Conservation (phyloP, 1,140 invertebrate species). For the Cylas formicarius region DNA sequence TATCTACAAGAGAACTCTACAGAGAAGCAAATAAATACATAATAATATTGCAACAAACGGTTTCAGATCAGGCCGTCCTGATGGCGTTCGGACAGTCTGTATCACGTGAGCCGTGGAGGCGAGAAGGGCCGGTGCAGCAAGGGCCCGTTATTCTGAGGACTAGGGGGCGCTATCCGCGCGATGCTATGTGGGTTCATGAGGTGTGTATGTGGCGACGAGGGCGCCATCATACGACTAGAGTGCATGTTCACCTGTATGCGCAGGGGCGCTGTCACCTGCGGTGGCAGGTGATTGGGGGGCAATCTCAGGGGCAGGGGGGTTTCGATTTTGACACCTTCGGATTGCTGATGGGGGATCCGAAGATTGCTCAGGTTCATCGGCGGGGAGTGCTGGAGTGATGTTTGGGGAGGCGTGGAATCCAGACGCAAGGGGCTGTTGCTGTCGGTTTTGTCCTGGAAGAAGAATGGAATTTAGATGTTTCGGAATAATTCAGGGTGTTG, state of each 20-base stretch:
- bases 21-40: conserved; percentile 23
- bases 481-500: no score
- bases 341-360: conserved; percentile 19
- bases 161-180: conserved; percentile 36
- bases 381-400: conserved; percentile 42
- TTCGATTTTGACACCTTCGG: conserved; percentile 26
- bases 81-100: conserved; percentile 32
- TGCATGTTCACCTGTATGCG: conserved; percentile 45
- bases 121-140: conserved; percentile 49
- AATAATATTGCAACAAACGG: conserved; percentile 35
- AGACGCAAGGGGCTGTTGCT: conserved; percentile 31
- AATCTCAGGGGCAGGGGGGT: conserved; percentile 37
- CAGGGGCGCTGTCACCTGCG: conserved; percentile 41
- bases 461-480: no score
- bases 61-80: no score
- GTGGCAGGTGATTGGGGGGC: conserved; percentile 25
- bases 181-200: conserved; percentile 34
- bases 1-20: no score
- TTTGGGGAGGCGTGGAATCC: conserved; percentile 41
- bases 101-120: conserved; percentile 47
- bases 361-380: conserved; percentile 37
- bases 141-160: conserved; percentile 30
- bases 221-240: conserved; percentile 36
- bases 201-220: conserved; percentile 30
- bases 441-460: conserved; percentile 13